Percentiles rank a stretch among this genome's conserved stretches.
These are phyloP conservation scores for Dynastes grantii DNA, from an alignment of 2,888 invertebrate species.

Conservation along the genomic window DNA sequence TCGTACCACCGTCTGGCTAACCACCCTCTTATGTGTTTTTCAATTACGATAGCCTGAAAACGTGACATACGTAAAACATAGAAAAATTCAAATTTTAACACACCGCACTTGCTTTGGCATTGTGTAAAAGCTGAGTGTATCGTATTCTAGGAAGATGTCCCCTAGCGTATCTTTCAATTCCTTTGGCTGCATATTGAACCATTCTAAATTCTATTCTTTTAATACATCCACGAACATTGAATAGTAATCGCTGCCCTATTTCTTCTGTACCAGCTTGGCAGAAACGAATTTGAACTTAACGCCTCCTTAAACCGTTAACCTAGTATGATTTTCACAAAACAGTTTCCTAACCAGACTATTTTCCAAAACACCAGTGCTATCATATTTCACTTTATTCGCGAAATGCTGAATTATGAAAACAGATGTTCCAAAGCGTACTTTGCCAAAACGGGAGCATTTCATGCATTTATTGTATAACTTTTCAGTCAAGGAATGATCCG, in stretches of 20 bases:
- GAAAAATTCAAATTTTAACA: background rate
- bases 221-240: constrained; percentile 91
- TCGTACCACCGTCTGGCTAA: constrained; percentile 81
- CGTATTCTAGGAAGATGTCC: constrained; percentile 81
- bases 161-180: constrained; percentile 83
- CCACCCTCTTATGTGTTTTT: constrained; percentile 81
- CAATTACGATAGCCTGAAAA: constrained; percentile 82
- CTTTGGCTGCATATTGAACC: constrained; percentile 75
- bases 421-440: constrained; percentile 86
- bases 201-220: constrained; percentile 79
- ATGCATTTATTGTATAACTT: constrained; percentile 91
- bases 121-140: constrained; percentile 75
- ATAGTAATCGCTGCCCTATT: constrained; percentile 85
- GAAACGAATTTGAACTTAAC: constrained; percentile 69
- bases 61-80: constrained; percentile 4
- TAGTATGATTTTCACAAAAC: constrained; percentile 68
- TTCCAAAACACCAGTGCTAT: constrained; percentile 93
- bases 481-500: constrained; percentile 92
- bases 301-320: constrained; percentile 65
- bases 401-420: constrained; percentile 96
- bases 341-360: constrained; percentile 75
- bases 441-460: constrained; percentile 88
- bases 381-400: constrained; percentile 96
- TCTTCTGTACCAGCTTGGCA: constrained; percentile 70
- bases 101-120: constrained; percentile 73